Evolutionary conservation across 2,888 invertebrate genomes (phyloP), one percentile per base, ranked within the genome.

Genomic region (Eupithecia pulchellata): DNA sequence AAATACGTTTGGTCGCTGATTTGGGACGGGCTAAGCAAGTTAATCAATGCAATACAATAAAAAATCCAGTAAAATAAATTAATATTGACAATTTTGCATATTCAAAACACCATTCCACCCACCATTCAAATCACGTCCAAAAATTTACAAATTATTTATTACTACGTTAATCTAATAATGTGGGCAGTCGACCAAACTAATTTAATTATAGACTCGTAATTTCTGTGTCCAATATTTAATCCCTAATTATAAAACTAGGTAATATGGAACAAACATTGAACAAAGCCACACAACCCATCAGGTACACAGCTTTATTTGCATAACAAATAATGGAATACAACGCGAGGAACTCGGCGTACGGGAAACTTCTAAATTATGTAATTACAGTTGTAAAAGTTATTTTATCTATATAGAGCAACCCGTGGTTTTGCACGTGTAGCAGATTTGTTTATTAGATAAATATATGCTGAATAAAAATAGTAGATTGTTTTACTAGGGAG

Each of bases 251-350:
- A 70, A 73, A 73, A 73, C 68, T 70, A 70, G 58, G 39, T 69
- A 67, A 69, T 68, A 63, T 68, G 66, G 69, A 75, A 74, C 75
- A 75, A 75, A 76, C 72, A 75, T 36, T 47, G 64, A 75, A 74
- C 76, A 71, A 72, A 75, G 72, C 77, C 77, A 71, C 77, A 64
- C 66, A 70, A 75, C 66, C 69, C 77, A 75, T 71, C 71, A 70
- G 62, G 71, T 68, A 71, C 75, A 68, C 64, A 71, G 72, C 68
- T 75, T 63, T 73, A 75, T 78, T 78, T 78, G 75, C 75, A 77
- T 78, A 77, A 76, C 76, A 75, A 78, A 78, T 76, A 78, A 76
- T 76, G 74, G 73, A 76, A 75, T 75, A 71, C 75, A 64, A 63
- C 68, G 64, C 64, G 36, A 67, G 62, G 68, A 71, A 74, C 75